Percentiles rank a stretch among this genome's conserved stretches.
These are phyloP conservation scores for Rhinopithecus roxellana DNA, from an alignment of 2,113 vertebrate species.

Conservation along the genomic window DNA sequence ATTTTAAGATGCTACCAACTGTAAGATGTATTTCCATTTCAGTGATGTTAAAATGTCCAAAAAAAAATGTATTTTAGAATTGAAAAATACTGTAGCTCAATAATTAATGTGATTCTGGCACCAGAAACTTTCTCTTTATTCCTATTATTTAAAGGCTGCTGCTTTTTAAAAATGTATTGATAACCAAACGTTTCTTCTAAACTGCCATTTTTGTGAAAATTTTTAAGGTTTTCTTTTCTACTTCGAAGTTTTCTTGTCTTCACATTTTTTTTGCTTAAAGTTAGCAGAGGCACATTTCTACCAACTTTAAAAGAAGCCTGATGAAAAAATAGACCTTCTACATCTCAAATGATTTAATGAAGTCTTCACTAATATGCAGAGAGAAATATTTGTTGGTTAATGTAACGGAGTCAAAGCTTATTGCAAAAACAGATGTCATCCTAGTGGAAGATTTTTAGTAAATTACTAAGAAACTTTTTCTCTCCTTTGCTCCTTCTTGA, in stretches of 20 bases:
- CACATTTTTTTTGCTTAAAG: not conserved
- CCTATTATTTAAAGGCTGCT: not conserved
- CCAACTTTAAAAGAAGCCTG: not conserved
- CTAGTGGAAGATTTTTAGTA: not conserved
- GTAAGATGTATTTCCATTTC: not conserved
- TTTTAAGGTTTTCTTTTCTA: not conserved
- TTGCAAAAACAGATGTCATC: not conserved
- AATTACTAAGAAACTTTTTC: not conserved
- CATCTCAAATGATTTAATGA: not conserved
- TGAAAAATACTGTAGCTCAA: not conserved
- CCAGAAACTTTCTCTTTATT: not conserved
- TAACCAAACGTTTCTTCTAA: not conserved
- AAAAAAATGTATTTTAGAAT: not conserved
- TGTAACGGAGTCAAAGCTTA: not conserved
- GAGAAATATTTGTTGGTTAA: not conserved
- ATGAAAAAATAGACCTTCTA: not conserved
- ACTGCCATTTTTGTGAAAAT: not conserved
- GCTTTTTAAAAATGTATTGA: not conserved
- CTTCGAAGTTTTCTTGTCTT: not conserved
- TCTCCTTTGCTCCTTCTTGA: not conserved
- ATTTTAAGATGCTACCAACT: not conserved
- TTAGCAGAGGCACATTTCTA: not conserved
- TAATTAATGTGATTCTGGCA: not conserved
- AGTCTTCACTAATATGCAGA: not conserved
- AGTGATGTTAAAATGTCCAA: not conserved